phyloP scores from a whole-genome alignment of 2,113 vertebrate genomes.

The Periophthalmus modestus region DNA sequence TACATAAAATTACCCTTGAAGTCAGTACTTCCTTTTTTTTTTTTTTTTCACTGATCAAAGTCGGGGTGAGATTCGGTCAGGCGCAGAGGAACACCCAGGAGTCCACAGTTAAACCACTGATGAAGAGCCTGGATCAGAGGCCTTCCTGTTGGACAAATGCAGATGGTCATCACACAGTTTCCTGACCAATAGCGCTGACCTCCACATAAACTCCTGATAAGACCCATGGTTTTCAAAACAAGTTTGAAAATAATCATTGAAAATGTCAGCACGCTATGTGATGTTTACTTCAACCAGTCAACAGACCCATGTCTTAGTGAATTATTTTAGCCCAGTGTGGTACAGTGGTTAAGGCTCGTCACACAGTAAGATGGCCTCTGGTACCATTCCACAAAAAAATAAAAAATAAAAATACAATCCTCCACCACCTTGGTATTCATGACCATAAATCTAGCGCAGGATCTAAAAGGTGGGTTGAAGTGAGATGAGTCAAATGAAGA shows the following conservation, averaged over 20 bases:
- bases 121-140: slow-evolving; percentile 16
- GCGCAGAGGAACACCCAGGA: slow-evolving; percentile 1
- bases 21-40: background rate
- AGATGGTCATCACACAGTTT: slow-evolving; percentile 49
- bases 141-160: slow-evolving; percentile 56
- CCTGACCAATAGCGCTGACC: slow-evolving; percentile 57
- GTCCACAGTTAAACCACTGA: slow-evolving; percentile 1
- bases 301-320: background rate
- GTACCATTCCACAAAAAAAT: no score
- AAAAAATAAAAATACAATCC: no score
- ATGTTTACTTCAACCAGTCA: background rate
- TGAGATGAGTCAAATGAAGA: no score
- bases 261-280: background rate
- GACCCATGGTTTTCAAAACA: background rate
- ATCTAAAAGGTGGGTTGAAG: no score
- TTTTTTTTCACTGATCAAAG: background rate
- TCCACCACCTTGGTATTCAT: no score
- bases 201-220: background rate
- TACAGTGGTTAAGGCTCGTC: no score
- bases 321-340: background rate
- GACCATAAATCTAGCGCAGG: no score
- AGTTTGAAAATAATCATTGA: background rate
- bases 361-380: no score
- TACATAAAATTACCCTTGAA: no score
- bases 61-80: background rate